Evolutionary conservation across 2,797 vertebrate genomes (phyloP), one percentile per base, ranked within the genome.

Genomic region (Etheostoma perlongum): DNA sequence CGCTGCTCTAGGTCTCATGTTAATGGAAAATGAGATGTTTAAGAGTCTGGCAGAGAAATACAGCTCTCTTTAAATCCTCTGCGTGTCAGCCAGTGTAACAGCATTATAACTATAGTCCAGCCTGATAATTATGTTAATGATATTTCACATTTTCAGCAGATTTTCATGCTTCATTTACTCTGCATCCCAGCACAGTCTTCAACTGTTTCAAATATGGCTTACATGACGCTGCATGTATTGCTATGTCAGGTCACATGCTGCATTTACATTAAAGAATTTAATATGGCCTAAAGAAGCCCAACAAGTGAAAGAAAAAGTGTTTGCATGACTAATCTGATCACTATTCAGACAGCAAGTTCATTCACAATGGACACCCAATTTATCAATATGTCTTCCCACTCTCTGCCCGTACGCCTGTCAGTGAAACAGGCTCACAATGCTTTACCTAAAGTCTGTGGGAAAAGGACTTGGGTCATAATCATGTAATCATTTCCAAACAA

Each of bases 381-480:
- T 85, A 90, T 88, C 90, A 91, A 89, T 74, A 81, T 89, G 89
- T 84, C 82, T 85, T 84, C 92, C 94, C 93, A 92, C 89, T 75
- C 81, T 77, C 65, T 73, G 79, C 86, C 91, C 85, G 85, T 80
- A 88, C 89, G 91, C 82, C 91, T 92, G 91, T 93, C 91, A 95
- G 92, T 92, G 88, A 91, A 71, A 65, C 72, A 73, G 90, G 62
- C 78, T 90, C 85, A 93, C 89, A 95, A 84, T 90, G 86, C 85
- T 95, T 90, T 92, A 93, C 84, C 90, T 94, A 91, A 60, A 72
- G 89, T 71, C 93, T 96, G 95, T 97, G 97, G 96, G 96, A 97
- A 97, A 97, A 91, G 78, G 90, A 89, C 81, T 91, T 1, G 79
- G 89, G 89, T 90, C 91, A 94, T 91, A 90, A 89, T 91, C 76